Evolutionary conservation across 2,888 invertebrate genomes (phyloP), one percentile per base, ranked within the genome.

Genomic region (Sinhomidia bicolor): DNA sequence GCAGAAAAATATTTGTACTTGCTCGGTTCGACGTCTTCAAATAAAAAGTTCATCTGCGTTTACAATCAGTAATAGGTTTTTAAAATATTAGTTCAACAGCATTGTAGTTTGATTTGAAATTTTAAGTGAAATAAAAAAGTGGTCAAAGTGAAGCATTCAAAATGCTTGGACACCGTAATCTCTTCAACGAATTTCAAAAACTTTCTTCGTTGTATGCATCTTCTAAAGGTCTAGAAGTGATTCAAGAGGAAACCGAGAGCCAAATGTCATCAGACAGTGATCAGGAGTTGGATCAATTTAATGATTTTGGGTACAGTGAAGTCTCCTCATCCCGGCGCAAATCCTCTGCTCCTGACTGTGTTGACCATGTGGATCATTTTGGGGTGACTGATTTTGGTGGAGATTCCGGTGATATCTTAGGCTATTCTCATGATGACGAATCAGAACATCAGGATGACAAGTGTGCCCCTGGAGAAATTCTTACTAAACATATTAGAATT

Each of bases 211-310:
- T 29, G 20, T 83, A 79, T 81, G 47, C 44, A 51, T 68, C 36
- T 17, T 20, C 23, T 36, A 26, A 68, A 92, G 92, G 92, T 71
- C 47, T 92, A 51, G 92, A 92, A 88, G 92, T 92, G 7, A 92
- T 92, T 74, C 92, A 92, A 41, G 92, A 92, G 89, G 92, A 92
- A 89, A 92, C 92, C 3, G 92, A 92, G 68, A 92, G 92, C 71
- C 92, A 92, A 80, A 92, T 92, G 91, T 91, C 91, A 20, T 92
- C 92, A 0, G 92, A 92, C 62, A 92, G 90, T 89, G 91, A 92
- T 32, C 91, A 91, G 78, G 91, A 92, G 23, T 79, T 92, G 78
- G 92, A 92, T 51, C 88, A 86, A 29, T 7, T 88, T 5, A 51
- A 79, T 44, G 89, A 89, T 20, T 76, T 78, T 51, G 74, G 74